Base-by-base conservation (phyloP, 2,888 invertebrate species). In the Drosophila demipolita region DNA sequence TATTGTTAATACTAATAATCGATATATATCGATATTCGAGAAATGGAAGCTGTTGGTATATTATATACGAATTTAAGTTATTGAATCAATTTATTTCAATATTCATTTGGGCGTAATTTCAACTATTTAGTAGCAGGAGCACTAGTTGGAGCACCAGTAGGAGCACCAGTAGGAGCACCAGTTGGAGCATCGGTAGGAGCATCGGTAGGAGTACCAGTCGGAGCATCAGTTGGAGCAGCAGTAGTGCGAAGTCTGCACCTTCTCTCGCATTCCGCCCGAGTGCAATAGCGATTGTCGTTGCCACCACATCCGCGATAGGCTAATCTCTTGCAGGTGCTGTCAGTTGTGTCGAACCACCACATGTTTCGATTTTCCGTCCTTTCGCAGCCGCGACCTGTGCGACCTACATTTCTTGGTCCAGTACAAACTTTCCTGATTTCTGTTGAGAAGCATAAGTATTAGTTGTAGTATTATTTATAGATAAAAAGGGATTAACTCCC, bases 271-370 rank as follows among this genome's bases (percentile, higher is more conserved):
- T 15, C 54, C 1, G 5, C 20, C 12, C 15, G 2, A 45, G 7
- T 65, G 52, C 68, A 68, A 11, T 45, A 58, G 42, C 68, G 68
- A 58, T 68, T 68, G 0, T n/a, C 33, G 45, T 38, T 68, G 32
- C 68, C 68, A 9, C 50, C 63, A n/a, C 73, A 74, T 35, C 73
- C 73, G 3, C 38, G 20, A 32, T 60, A 74, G 45, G 23, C 15
- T 48, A 69, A 2, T 8, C 1, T 11, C 9, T 9, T 17, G n/a
- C 69, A 69, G n/a, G 52, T 32, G 1, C 48, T 23, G n/a, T 26
- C 20, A 0, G 9, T 12, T 1, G 0, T 20, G n/a, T 59, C 33
- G 40, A 26, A 69, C 17, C 12, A 69, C 40, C 53, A 69, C 68
- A 69, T 69, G 1, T n/a, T 8, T 40, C 3, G 1, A 20, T 52